Evolutionary conservation across 92 coral and sea anemone genomes (phyloP).

Genomic region (Zoanthus sansibaricus): DNA sequence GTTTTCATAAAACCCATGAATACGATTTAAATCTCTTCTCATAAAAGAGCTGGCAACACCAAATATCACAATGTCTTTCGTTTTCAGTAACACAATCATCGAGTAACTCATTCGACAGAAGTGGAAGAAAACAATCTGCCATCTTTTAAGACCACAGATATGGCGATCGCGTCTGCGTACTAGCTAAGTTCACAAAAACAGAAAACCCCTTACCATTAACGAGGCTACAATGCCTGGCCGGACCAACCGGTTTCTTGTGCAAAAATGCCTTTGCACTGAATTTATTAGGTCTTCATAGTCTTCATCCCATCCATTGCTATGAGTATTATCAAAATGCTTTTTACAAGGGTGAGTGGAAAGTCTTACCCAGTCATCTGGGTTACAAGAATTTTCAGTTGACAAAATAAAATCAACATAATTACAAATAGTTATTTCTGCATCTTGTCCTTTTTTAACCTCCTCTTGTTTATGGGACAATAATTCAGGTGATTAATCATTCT

Average conservation of each 20-base stretch:
- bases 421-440: conserved; percentile 58
- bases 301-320: neutral
- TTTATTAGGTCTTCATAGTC: too few species aligned
- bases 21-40: conserved; percentile 10
- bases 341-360: conserved; percentile 59
- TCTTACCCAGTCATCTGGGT: conserved; percentile 52
- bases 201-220: neutral
- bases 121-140: neutral
- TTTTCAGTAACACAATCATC: neutral
- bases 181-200: neutral
- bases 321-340: conserved; percentile 21
- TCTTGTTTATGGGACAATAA: conserved; percentile 5
- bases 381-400: conserved; percentile 51
- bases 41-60: neutral
- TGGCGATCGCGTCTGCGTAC: neutral
- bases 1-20: neutral
- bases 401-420: conserved; percentile 50
- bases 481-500: neutral
- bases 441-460: conserved; percentile 47
- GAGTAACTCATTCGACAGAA: neutral
- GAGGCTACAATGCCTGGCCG: neutral
- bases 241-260: too few species aligned
- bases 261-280: conserved; percentile 59
- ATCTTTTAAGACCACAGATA: too few species aligned
- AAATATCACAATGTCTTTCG: neutral